These are phyloP conservation scores for Stegostoma tigrinum DNA, from an alignment of 2,113 vertebrate genomes.

Conservation along the genomic window DNA sequence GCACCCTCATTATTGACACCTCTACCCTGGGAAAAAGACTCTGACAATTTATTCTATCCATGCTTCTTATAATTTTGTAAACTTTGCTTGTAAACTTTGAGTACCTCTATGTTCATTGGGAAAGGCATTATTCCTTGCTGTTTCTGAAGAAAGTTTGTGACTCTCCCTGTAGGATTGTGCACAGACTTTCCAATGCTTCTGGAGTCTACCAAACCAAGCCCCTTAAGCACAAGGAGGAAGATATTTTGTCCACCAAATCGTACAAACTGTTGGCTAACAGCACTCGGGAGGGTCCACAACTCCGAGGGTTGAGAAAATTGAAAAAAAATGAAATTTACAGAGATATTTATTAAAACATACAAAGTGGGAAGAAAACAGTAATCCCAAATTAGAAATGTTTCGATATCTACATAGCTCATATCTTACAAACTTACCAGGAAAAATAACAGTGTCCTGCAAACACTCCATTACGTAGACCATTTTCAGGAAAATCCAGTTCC, in stretches of 20 bases:
- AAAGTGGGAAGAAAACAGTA: neutral
- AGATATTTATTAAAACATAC: neutral
- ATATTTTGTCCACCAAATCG: neutral
- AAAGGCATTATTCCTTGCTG: neutral
- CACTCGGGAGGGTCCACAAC: too few species aligned
- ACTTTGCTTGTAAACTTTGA: too few species aligned
- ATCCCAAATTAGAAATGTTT: neutral
- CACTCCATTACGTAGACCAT: constrained; percentile 46
- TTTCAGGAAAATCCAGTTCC: constrained; percentile 57
- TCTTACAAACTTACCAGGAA: constrained; percentile 53
- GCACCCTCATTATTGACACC: too few species aligned
- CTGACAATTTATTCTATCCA: too few species aligned
- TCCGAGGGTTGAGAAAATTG: too few species aligned
- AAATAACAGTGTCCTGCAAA: constrained; percentile 55
- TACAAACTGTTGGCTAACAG: neutral
- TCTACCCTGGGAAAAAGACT: too few species aligned
- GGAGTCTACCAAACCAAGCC: neutral
- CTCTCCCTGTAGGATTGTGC: neutral
- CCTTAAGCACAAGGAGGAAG: neutral
- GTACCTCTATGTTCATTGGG: neutral
- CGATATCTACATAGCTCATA: neutral
- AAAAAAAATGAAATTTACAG: neutral
- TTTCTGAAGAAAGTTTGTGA: neutral
- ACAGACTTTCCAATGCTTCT: neutral
- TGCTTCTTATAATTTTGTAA: too few species aligned